These are phyloP conservation scores for Ophion ellenae DNA, from an alignment of 2,888 invertebrate species.

Conservation along the genomic window DNA sequence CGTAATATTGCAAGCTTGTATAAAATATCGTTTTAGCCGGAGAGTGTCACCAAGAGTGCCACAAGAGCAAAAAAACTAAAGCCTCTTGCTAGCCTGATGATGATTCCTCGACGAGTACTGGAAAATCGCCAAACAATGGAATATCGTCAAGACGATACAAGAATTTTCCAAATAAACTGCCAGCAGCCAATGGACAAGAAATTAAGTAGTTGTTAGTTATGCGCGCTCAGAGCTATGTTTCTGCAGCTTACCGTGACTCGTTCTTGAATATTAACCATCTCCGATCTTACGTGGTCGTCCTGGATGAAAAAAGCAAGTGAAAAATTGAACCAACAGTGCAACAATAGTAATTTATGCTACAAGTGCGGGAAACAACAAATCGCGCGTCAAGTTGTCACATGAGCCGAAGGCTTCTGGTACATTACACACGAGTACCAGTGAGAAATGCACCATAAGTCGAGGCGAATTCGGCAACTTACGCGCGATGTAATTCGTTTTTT, in stretches of 20 bases:
- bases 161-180: no score
- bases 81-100: no score
- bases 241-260: slow-evolving; percentile 75
- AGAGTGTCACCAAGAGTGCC: neutral
- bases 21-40: neutral
- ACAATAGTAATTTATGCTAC: neutral
- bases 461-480: no score
- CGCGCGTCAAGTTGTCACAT: neutral
- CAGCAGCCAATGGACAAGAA: neutral
- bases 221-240: no score
- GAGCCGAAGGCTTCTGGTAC: no score
- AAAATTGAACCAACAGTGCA: slow-evolving; percentile 33
- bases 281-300: slow-evolving; percentile 77
- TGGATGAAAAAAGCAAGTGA: slow-evolving; percentile 71
- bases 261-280: slow-evolving; percentile 74
- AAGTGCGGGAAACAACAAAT: neutral
- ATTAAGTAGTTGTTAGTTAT: neutral
- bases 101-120: neutral
- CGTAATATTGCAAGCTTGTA: neutral
- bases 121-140: neutral
- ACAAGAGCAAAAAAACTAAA: neutral
- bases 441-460: no score
- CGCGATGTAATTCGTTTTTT: no score
- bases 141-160: neutral
- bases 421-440: no score